These are phyloP conservation scores for Pseudoips prasinana DNA, from an alignment of 2,888 invertebrate genomes.

Conservation along the genomic window DNA sequence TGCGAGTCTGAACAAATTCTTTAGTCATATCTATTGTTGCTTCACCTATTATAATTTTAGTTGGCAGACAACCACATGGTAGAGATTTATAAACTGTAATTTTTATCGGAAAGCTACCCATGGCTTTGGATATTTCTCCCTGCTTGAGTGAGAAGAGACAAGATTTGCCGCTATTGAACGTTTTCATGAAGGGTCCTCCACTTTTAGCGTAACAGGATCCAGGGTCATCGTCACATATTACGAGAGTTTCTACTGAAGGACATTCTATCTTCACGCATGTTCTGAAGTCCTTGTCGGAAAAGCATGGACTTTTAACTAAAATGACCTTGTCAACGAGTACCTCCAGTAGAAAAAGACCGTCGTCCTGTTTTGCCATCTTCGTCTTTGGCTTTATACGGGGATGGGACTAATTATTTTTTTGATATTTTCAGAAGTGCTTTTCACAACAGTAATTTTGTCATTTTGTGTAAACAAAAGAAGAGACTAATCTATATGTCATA, in stretches of 20 bases:
- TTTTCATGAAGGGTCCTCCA: conserved; percentile 65
- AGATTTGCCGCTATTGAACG: conserved; percentile 85
- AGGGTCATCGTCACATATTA: conserved; percentile 83
- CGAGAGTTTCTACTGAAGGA: conserved; percentile 79
- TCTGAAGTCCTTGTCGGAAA: conserved; percentile 71
- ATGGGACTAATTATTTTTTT: conserved; percentile 54
- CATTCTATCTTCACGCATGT: conserved; percentile 84
- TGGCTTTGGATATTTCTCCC: conserved; percentile 72
- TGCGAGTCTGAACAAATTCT: conserved; percentile 81
- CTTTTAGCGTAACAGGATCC: conserved; percentile 59
- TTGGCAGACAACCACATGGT: conserved; percentile 83
- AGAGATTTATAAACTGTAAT: conserved; percentile 83
- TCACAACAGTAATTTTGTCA: conserved; percentile 44
- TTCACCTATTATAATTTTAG: conserved; percentile 83
- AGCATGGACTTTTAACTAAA: conserved; percentile 65
- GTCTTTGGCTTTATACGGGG: conserved; percentile 40
- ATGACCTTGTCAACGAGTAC: conserved; percentile 82
- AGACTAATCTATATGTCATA: too few relatives aligned
- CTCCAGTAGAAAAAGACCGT: conserved; percentile 84
- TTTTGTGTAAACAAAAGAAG: conserved; percentile 42
- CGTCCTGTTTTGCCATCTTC: conserved; percentile 70
- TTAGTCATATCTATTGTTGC: conserved; percentile 82
- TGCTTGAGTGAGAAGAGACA: conserved; percentile 85
- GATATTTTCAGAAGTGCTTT: conserved; percentile 24
- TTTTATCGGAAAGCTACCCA: conserved; percentile 79